phyloP scores from a whole-genome alignment of 1,140 invertebrate genomes.

The Trichonephila clavipes region DNA sequence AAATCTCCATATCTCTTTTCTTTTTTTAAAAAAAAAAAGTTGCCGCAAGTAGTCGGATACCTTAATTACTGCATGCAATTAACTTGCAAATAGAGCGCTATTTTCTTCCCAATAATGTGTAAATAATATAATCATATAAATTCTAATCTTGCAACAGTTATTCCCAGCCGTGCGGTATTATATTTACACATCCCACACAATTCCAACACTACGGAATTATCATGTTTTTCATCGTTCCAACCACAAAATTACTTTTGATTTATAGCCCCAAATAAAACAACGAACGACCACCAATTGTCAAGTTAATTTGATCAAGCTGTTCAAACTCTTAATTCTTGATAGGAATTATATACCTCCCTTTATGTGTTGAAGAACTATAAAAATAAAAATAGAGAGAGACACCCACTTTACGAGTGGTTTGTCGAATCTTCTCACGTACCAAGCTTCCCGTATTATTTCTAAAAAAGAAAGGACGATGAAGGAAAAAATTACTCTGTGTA shows the following conservation, averaged over 20 bases:
- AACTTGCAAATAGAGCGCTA: not conserved
- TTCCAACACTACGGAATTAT: not conserved
- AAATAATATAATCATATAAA: not conserved
- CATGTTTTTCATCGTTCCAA: not conserved
- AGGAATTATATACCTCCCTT: constrained; percentile 4
- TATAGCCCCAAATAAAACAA: not conserved
- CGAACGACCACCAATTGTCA: constrained; percentile 6
- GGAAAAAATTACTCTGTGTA: not conserved
- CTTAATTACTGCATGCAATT: not conserved
- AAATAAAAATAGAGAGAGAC: constrained; percentile 7
- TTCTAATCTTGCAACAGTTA: not conserved
- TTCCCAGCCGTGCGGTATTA: not conserved
- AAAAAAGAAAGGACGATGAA: not conserved
- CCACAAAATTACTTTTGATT: not conserved
- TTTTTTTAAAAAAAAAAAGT: no score
- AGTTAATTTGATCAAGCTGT: constrained; percentile 35
- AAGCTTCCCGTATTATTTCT: constrained; percentile 26
- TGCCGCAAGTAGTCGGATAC: no score
- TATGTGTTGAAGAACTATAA: constrained; percentile 24
- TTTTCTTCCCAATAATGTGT: not conserved
- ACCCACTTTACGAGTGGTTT: constrained; percentile 37
- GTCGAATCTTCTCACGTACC: constrained; percentile 47
- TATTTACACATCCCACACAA: not conserved
- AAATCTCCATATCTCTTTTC: no score
- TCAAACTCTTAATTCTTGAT: constrained; percentile 31